Percentiles rank a stretch among this genome's conserved stretches.
phyloP scores from a whole-genome alignment of 1,140 invertebrate genomes.

The Lysiphlebus fabarum region DNA sequence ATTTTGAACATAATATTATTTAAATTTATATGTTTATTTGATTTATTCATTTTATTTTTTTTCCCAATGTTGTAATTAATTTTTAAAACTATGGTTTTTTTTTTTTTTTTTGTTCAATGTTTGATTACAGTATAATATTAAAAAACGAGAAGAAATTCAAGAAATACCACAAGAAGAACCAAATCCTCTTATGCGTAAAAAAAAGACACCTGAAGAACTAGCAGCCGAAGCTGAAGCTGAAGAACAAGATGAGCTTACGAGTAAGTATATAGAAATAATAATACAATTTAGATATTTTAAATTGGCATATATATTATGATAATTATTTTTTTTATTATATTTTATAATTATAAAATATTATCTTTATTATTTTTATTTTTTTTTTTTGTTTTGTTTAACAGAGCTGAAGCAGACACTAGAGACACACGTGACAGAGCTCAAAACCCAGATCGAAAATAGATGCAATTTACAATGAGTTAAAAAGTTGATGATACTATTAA shows the following conservation, averaged over 20 bases:
- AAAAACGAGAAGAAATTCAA: slow-evolving; percentile 90
- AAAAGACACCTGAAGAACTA: slow-evolving; percentile 95
- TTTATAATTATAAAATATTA: background rate
- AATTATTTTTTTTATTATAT: background rate
- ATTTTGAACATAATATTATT: too few species aligned
- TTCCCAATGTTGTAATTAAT: background rate
- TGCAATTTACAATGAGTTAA: slow-evolving; percentile 81
- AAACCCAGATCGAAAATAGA: slow-evolving; percentile 90
- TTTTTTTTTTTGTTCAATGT: slow-evolving; percentile 24
- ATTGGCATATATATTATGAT: too few species aligned
- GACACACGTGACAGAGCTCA: slow-evolving; percentile 90
- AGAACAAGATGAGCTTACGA: slow-evolving; percentile 95
- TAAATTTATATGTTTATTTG: background rate
- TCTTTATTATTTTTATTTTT: slow-evolving; percentile 8
- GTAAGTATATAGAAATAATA: slow-evolving; percentile 66
- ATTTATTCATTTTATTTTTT: background rate
- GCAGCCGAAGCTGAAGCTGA: slow-evolving; percentile 91
- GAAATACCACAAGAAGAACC: slow-evolving; percentile 79
- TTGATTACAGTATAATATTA: slow-evolving; percentile 91
- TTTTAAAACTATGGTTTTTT: slow-evolving; percentile 14
- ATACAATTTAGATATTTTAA: too few species aligned
- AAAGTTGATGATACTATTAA: background rate
- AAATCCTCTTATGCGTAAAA: slow-evolving; percentile 91
- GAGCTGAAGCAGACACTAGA: slow-evolving; percentile 93
- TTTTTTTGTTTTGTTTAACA: slow-evolving; percentile 47